Evolutionary conservation across 1,140 invertebrate species (phyloP).

Genomic region (Latrodectus geometricus): DNA sequence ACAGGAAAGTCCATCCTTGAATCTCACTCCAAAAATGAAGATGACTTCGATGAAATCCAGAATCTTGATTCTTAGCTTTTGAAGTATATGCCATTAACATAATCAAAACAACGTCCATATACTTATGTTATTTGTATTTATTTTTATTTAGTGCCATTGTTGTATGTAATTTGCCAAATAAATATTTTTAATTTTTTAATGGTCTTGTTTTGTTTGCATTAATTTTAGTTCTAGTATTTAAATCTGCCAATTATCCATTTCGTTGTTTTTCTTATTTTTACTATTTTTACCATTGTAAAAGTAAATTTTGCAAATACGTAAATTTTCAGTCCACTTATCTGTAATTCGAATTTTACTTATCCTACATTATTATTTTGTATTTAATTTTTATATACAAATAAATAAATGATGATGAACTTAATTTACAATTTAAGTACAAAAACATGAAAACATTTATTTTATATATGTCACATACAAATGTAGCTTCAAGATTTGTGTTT

Average conservation of each 20-base stretch:
- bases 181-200: neutral
- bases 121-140: neutral
- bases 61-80: slow-evolving; percentile 50
- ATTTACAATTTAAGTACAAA: too few species aligned
- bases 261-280: neutral
- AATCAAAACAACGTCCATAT: slow-evolving; percentile 51
- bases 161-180: neutral
- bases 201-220: neutral
- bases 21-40: slow-evolving; percentile 26
- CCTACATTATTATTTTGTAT: too few species aligned
- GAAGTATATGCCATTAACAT: neutral
- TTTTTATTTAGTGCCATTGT: slow-evolving; percentile 29
- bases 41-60: slow-evolving; percentile 53
- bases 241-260: neutral
- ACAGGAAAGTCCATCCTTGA: slow-evolving; percentile 9
- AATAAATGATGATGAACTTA: too few species aligned
- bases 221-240: too few species aligned
- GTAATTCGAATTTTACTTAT: too few species aligned
- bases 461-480: too few species aligned
- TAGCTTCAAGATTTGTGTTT: too few species aligned
- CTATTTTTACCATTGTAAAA: too few species aligned
- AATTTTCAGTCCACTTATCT: too few species aligned
- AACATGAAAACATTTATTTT: too few species aligned
- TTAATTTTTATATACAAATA: too few species aligned
- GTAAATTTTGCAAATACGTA: too few species aligned